Evolutionary conservation across 2,113 vertebrate genomes (phyloP).

Genomic region (Hypanus sabinus): DNA sequence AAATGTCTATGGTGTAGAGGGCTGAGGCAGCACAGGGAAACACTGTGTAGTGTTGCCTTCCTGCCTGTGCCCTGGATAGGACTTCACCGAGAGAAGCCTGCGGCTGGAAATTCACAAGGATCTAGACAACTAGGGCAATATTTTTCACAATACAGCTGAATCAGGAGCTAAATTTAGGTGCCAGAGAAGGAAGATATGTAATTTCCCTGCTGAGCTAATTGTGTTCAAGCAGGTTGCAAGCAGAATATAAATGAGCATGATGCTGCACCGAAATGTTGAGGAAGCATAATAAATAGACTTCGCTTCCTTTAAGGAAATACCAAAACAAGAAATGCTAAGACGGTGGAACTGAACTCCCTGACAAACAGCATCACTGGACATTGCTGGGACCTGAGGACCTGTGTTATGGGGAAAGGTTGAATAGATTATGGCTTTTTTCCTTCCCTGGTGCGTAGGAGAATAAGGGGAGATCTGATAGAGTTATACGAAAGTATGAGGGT

Average conservation of each 20-base stretch:
- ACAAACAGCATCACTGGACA: not conserved
- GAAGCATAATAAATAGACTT: not conserved
- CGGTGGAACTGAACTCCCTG: not conserved
- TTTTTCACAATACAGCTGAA: not conserved
- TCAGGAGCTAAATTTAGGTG: slow-evolving; percentile 8
- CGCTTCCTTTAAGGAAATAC: not conserved
- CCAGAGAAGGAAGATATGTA: not conserved
- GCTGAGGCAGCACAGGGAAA: not conserved
- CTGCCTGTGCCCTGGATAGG: not conserved
- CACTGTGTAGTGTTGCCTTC: not conserved
- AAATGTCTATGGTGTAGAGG: not conserved
- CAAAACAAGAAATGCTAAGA: not conserved
- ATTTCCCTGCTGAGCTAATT: slow-evolving; percentile 28
- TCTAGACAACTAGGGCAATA: not conserved
- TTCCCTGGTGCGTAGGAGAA: too few species aligned
- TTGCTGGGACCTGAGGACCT: too few species aligned
- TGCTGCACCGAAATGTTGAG: not conserved
- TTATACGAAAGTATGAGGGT: too few species aligned
- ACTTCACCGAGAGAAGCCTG: not conserved
- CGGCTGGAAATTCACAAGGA: not conserved
- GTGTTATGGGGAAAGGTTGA: too few species aligned
- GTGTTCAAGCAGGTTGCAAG: not conserved
- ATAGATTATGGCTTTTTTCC: too few species aligned
- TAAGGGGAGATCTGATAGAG: too few species aligned
- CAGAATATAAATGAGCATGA: not conserved